These are phyloP conservation scores for Zaprionus ornatus DNA, from an alignment of 1,140 invertebrate genomes.

Conservation along the genomic window DNA sequence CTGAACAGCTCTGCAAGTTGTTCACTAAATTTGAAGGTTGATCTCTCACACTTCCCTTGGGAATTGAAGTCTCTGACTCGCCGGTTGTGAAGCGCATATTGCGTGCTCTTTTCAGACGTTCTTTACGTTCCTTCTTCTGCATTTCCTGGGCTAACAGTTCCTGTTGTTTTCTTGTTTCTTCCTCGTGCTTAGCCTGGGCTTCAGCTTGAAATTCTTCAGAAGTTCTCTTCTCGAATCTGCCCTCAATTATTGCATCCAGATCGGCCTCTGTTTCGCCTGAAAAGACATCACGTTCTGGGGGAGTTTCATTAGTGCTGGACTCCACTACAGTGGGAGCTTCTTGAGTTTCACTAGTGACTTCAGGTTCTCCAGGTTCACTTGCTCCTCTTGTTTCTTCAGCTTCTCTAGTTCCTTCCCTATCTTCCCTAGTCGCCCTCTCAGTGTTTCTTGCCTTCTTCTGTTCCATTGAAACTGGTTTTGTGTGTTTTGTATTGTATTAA, in stretches of 20 bases:
- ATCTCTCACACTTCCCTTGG: neutral
- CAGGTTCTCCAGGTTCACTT: neutral
- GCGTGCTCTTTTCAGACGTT: conserved; percentile 5
- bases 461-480: neutral
- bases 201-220: neutral
- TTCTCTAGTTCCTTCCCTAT: neutral
- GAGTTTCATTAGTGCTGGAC: too few species aligned
- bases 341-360: neutral
- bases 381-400: neutral
- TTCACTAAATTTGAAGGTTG: neutral
- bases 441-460: neutral
- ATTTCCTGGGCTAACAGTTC: neutral
- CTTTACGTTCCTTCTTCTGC: neutral
- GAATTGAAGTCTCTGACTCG: neutral
- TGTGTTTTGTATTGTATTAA: neutral
- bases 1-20: neutral
- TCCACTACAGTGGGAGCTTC: neutral
- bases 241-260: neutral
- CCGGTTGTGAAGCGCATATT: conserved; percentile 11
- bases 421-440: neutral
- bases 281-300: neutral
- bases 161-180: neutral
- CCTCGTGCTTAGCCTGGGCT: neutral
- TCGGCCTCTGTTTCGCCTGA: neutral
- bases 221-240: neutral